These are phyloP conservation scores for Alosa alosa DNA, from an alignment of 2,113 vertebrate genomes.

Conservation along the genomic window DNA sequence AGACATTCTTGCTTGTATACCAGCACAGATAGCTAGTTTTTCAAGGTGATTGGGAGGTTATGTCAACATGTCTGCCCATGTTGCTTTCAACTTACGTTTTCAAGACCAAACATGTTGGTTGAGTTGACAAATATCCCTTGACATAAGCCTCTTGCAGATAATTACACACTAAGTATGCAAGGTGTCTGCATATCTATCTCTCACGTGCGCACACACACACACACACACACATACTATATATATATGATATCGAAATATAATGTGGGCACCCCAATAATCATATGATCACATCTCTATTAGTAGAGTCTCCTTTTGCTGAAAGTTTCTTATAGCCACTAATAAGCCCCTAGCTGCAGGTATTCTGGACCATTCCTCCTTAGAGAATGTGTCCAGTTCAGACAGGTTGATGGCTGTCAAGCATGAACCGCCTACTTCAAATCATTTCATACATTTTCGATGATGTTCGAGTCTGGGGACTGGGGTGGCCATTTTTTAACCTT, in stretches of 20 bases:
- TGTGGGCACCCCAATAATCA: too few relatives aligned
- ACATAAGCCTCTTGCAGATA: constrained; percentile 1
- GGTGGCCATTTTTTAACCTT: too few relatives aligned
- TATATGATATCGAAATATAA: not conserved
- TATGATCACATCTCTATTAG: too few relatives aligned
- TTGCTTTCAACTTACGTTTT: not conserved
- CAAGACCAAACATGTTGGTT: constrained; percentile 4
- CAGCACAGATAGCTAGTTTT: constrained; percentile 13
- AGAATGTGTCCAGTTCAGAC: too few relatives aligned
- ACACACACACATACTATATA: not conserved
- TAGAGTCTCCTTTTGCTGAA: too few relatives aligned
- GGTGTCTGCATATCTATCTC: not conserved
- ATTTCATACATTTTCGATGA: too few relatives aligned
- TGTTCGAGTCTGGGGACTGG: too few relatives aligned
- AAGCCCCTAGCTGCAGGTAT: too few relatives aligned
- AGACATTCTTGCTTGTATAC: constrained; percentile 21
- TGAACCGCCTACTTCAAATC: too few relatives aligned
- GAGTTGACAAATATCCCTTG: constrained; percentile 9
- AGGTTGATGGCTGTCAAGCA: too few relatives aligned
- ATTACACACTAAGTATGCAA: constrained; percentile 13
- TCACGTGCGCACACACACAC: not conserved
- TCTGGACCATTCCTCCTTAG: too few relatives aligned
- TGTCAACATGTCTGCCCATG: not conserved
- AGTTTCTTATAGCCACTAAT: too few relatives aligned
- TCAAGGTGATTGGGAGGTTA: constrained; percentile 33